Percentiles rank a stretch among this genome's conserved stretches.
phyloP scores from a whole-genome alignment of 1,140 invertebrate species.

The Cydia amplana region DNA sequence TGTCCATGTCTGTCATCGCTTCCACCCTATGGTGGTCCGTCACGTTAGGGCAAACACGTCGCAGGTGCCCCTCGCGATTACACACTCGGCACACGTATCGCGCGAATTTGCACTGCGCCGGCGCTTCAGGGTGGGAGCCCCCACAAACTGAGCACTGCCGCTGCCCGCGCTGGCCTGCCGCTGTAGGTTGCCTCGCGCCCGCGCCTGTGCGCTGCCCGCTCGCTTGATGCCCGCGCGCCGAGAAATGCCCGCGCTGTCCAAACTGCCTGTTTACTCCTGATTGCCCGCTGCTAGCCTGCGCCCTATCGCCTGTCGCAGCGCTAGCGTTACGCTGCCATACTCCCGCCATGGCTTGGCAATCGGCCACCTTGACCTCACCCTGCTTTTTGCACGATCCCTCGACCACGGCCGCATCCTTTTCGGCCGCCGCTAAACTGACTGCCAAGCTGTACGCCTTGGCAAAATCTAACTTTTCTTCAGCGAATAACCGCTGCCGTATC shows the following conservation, averaged over 20 bases:
- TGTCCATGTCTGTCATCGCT: neutral
- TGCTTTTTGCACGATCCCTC: neutral
- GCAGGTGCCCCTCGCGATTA: slow-evolving; percentile 18
- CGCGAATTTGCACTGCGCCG: slow-evolving; percentile 12
- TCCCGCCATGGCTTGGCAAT: neutral
- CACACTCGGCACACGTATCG: slow-evolving; percentile 26
- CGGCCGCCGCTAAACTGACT: slow-evolving; percentile 24
- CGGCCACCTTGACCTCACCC: neutral
- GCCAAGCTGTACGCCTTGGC: slow-evolving; percentile 21
- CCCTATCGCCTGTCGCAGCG: neutral
- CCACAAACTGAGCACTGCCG: slow-evolving; percentile 11
- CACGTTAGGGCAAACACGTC: slow-evolving; percentile 19
- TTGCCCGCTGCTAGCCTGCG: neutral
- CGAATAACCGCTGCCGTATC: slow-evolving; percentile 24
- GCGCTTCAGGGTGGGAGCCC: neutral
- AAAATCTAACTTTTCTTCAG: slow-evolving; percentile 23
- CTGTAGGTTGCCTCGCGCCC: neutral
- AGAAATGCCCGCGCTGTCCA: neutral
- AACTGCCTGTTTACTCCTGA: neutral
- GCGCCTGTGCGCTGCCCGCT: no score
- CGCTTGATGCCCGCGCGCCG: neutral
- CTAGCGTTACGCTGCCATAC: neutral
- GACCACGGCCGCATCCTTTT: slow-evolving; percentile 26
- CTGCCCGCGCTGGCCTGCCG: neutral
- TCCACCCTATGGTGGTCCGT: neutral